A percentile compares a stretch with the other conserved stretches of the same genome.
Conservation (phyloP, 2,113 vertebrate genomes). For the Brienomyrus brachyistius region DNA sequence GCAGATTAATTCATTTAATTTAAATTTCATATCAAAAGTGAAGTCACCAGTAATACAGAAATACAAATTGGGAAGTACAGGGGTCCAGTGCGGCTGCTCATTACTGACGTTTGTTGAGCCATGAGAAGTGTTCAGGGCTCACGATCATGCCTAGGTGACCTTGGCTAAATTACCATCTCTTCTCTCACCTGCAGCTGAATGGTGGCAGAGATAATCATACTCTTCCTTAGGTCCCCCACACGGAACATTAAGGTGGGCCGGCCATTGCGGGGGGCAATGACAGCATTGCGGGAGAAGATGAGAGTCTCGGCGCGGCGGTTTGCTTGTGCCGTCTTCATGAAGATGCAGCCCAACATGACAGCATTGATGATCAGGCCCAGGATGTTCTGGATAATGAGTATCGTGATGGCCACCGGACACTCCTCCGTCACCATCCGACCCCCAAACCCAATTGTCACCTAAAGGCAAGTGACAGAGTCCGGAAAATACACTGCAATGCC, state of each 20-base stretch:
- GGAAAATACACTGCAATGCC: neutral
- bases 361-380: constrained; percentile 72
- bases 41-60: neutral
- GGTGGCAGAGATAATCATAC: constrained; percentile 76
- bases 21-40: neutral
- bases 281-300: constrained; percentile 69
- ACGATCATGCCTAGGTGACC: neutral
- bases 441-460: constrained; percentile 75
- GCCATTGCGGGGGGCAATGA: constrained; percentile 64
- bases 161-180: neutral
- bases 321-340: constrained; percentile 78
- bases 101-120: neutral
- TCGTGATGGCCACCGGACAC: constrained; percentile 65
- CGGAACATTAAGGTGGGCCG: constrained; percentile 70
- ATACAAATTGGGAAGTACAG: neutral
- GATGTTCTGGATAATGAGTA: constrained; percentile 75
- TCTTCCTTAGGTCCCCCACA: constrained; percentile 71
- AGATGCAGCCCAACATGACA: constrained; percentile 74
- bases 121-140: neutral
- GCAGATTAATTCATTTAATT: neutral
- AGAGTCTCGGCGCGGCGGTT: constrained; percentile 73
- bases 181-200: constrained; percentile 64
- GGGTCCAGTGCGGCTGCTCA: neutral
- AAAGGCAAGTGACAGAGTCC: neutral
- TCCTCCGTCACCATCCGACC: constrained; percentile 76